Base-by-base conservation (phyloP, 2,113 vertebrate genomes). In the Desmodus rotundus region DNA sequence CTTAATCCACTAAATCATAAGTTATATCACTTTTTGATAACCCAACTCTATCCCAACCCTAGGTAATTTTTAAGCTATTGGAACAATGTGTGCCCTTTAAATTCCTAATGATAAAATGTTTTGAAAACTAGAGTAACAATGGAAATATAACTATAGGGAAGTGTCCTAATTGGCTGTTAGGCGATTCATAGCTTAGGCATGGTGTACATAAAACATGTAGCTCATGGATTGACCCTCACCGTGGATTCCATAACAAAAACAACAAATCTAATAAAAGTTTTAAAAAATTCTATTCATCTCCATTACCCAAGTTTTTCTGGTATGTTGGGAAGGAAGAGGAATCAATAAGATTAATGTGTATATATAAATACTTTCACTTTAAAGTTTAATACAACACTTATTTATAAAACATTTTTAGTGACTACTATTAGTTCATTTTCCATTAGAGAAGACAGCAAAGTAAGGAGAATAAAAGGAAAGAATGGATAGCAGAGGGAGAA, bases 371-470 rank as follows among this genome's bases (percentile, higher is more conserved):
- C 20, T 65, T 89, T 52, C 28, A 86, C 83, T 77, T 83, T 16
- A 74, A 94, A 74, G 26, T 36, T 83, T 54, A 81, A 78, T 33
- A 38, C 28, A 86, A 72, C 1, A 63, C 10, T 77, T 90, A 54
- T 52, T 65, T 95, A 31, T 47, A 5, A 1, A 5, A 78, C 22
- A 47, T 22, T 81, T 78, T 73, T 16, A 81, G n/a, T 47, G 7
- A 81, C 36, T 86, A 31, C 15, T 77, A 2, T 45, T 45, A 76
- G 31, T 67, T 91, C 13, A 90, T 6, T 36, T 3, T 81, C 20
- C 43, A 33, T 50, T 94, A 87, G 28, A 10, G 50, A 87, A 94
- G 7, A 16, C 85, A 86, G 67, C 72, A 91, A 90, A 96, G 41
- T 38, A 47, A 90, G 33, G 5, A 28, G 1, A 67, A 58, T 50